Conservation (phyloP, 1,140 invertebrate genomes). For the Delia radicum region DNA sequence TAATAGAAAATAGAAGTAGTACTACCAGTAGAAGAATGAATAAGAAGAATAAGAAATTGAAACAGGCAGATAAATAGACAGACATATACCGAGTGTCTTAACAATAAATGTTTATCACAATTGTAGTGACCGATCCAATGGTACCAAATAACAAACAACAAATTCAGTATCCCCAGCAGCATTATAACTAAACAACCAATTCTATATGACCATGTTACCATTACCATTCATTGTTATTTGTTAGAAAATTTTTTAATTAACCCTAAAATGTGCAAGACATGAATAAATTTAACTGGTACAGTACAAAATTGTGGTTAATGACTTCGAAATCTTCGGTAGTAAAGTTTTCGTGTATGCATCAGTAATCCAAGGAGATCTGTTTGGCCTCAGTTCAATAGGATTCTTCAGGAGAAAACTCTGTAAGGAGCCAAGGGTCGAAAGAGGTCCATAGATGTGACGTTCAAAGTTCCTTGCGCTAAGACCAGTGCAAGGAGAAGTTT, state of each 20-base stretch:
- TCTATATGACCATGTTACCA: background rate
- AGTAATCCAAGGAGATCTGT: too few relatives aligned
- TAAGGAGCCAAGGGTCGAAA: too few relatives aligned
- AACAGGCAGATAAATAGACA: background rate
- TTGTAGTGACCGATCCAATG: conserved; percentile 2
- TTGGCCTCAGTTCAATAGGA: too few relatives aligned
- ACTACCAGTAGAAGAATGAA: background rate
- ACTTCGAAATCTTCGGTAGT: too few relatives aligned
- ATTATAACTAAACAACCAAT: background rate
- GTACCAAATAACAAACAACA: background rate
- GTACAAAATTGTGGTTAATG: too few relatives aligned
- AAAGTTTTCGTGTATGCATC: too few relatives aligned
- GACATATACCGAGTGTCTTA: background rate
- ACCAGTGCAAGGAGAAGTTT: too few relatives aligned
- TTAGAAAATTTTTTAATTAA: background rate
- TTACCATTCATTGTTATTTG: conserved; percentile 2
- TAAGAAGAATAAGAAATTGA: background rate
- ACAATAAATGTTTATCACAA: conserved; percentile 2
- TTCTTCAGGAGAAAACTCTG: too few relatives aligned
- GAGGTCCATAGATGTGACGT: too few relatives aligned
- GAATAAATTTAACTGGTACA: too few relatives aligned
- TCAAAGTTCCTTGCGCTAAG: too few relatives aligned
- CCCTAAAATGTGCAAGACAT: background rate
- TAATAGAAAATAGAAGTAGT: background rate
- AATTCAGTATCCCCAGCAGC: background rate